phyloP scores from a whole-genome alignment of 2,797 vertebrate species.

The Bryconaethiops microstoma region DNA sequence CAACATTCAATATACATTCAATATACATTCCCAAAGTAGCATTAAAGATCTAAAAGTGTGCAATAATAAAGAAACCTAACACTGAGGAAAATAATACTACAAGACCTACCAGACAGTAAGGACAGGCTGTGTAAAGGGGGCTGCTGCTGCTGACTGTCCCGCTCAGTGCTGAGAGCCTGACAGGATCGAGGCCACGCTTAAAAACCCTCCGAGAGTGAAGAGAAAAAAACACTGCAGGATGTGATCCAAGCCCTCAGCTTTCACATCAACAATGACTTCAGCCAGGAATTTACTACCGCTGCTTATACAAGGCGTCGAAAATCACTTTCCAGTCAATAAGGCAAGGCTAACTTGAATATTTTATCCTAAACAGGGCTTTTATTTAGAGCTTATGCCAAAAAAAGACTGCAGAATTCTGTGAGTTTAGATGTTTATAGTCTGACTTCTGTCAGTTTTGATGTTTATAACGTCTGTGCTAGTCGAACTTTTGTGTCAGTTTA shows the following conservation, averaged over 20 bases:
- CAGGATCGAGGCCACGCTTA: slow-evolving; percentile 58
- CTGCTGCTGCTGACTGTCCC: slow-evolving; percentile 45
- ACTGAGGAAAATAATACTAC: neutral
- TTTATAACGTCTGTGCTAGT: too few relatives aligned
- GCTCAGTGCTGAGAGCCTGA: slow-evolving; percentile 53
- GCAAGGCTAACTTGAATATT: neutral
- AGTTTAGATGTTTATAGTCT: too few relatives aligned
- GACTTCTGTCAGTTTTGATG: too few relatives aligned
- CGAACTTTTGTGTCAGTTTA: neutral
- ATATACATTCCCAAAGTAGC: too few relatives aligned
- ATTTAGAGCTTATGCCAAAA: neutral
- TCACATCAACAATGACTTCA: slow-evolving; percentile 79
- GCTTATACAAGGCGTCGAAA: neutral
- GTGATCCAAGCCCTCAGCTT: slow-evolving; percentile 67
- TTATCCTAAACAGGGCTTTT: neutral
- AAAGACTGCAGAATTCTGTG: neutral
- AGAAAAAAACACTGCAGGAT: slow-evolving; percentile 48
- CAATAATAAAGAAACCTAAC: neutral
- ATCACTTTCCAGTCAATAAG: neutral
- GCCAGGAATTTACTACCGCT: slow-evolving; percentile 72
- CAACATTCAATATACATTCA: too few relatives aligned
- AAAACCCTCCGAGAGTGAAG: slow-evolving; percentile 54
- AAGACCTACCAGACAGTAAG: slow-evolving; percentile 24
- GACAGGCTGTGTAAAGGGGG: neutral
- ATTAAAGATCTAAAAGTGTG: neutral